phyloP scores from a whole-genome alignment of 2,888 invertebrate genomes.

The Agonopterix alstromeriana region DNA sequence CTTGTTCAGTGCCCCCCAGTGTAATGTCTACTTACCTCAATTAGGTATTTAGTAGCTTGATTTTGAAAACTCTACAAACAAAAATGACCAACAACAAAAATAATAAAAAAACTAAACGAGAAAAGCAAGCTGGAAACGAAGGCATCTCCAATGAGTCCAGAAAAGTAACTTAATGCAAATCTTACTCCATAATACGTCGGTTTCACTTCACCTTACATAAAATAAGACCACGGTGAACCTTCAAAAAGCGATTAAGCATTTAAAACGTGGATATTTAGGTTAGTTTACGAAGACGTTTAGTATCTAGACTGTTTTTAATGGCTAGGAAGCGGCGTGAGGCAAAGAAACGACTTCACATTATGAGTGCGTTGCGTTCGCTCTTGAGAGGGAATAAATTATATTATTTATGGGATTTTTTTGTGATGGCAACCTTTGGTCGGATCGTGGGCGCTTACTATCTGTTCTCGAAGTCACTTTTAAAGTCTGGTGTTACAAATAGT shows the following conservation, averaged over 20 bases:
- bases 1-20: no score
- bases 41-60: no score
- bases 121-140: no score
- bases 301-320: conserved; percentile 59
- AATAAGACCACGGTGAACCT: conserved; percentile 23
- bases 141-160: not conserved
- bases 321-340: conserved; percentile 59
- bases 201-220: conserved; percentile 17
- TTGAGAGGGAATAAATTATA: conserved; percentile 50
- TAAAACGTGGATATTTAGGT: conserved; percentile 55
- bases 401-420: conserved; percentile 54
- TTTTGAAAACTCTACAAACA: no score
- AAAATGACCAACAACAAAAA: no score
- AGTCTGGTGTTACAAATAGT: not conserved
- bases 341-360: conserved; percentile 41
- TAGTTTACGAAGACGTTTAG: conserved; percentile 66
- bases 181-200: conserved; percentile 1
- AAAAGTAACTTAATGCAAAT: conserved; percentile 2
- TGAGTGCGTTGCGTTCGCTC: conserved; percentile 38
- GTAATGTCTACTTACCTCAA: no score
- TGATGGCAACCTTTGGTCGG: conserved; percentile 12
- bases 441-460: conserved; percentile 1
- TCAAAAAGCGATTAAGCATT: conserved; percentile 51
- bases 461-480: not conserved
- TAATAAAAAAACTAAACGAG: conserved; percentile 11